Percentiles rank a stretch among this genome's conserved stretches.
Conservation (phyloP, 2,888 invertebrate species). For the Laspeyria flexula region DNA sequence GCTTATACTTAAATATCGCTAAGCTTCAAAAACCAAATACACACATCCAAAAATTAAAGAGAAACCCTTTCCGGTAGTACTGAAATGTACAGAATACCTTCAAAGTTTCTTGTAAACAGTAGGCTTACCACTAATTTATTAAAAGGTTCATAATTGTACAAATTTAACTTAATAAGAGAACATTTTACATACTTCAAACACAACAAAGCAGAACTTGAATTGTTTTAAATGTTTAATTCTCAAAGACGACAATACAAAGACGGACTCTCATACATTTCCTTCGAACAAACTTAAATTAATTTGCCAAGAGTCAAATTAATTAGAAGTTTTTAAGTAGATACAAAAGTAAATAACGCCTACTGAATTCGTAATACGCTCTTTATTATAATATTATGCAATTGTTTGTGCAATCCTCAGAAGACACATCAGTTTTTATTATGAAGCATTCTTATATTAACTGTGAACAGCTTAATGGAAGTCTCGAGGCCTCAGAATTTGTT, state of each 20-base stretch:
- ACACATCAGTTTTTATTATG: slow-evolving; percentile 1
- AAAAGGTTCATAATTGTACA: no score
- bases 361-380: slow-evolving; percentile 7
- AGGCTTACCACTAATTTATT: no score
- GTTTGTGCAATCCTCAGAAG: not conserved
- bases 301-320: slow-evolving; percentile 31
- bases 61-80: no score
- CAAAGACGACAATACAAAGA: slow-evolving; percentile 8
- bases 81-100: no score
- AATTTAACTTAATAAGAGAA: no score
- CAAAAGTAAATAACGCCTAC: slow-evolving; percentile 7
- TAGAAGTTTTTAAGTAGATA: slow-evolving; percentile 28
- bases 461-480: slow-evolving; percentile 21
- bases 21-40: no score
- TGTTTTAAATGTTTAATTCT: not conserved
- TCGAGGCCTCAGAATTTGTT: slow-evolving; percentile 27
- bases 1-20: no score
- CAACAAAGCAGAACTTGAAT: not conserved
- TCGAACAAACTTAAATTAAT: slow-evolving; percentile 26
- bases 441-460: slow-evolving; percentile 16
- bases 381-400: not conserved
- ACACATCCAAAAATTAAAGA: no score
- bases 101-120: no score
- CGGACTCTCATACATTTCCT: slow-evolving; percentile 18
- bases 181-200: not conserved